These are phyloP conservation scores for Cottus gobio DNA, from an alignment of 2,113 vertebrate genomes.

Conservation along the genomic window DNA sequence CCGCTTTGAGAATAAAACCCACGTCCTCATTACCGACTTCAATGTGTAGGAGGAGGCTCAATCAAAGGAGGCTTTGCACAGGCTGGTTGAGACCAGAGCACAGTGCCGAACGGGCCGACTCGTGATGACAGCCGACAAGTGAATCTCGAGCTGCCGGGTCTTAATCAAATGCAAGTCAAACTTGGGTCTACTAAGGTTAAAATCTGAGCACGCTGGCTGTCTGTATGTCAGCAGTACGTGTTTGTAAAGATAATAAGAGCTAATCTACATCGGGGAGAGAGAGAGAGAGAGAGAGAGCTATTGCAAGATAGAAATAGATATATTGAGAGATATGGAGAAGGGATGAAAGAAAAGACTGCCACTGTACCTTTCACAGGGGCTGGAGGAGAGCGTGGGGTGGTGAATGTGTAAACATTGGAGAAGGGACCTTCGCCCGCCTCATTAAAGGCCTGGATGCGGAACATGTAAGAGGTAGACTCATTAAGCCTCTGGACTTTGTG, in stretches of 20 bases:
- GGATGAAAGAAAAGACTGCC: neutral
- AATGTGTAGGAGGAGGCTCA: constrained; percentile 27
- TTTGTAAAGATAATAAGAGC: constrained; percentile 33
- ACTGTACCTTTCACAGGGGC: constrained; percentile 92
- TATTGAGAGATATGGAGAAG: neutral
- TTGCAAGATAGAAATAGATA: neutral
- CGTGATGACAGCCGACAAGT: constrained; percentile 41
- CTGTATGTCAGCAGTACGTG: constrained; percentile 24
- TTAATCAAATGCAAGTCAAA: constrained; percentile 43
- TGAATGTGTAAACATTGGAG: constrained; percentile 95
- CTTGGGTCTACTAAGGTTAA: constrained; percentile 41
- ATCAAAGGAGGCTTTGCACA: constrained; percentile 59
- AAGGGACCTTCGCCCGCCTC: constrained; percentile 97
- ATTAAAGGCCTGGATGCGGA: constrained; percentile 98
- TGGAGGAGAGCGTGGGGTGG: constrained; percentile 94
- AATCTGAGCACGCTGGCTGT: constrained; percentile 35
- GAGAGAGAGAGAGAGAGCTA: neutral
- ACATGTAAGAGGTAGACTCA: constrained; percentile 96
- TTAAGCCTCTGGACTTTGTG: constrained; percentile 99
- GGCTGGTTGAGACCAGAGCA: constrained; percentile 32
- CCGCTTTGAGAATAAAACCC: constrained; percentile 39
- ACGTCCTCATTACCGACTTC: constrained; percentile 58
- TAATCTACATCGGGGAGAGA: neutral
- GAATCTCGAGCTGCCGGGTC: constrained; percentile 19
- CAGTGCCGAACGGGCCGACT: constrained; percentile 23